Evolutionary conservation across 2,888 invertebrate species (phyloP), one percentile per base, ranked within the genome.

Genomic region (Hyalella azteca): DNA sequence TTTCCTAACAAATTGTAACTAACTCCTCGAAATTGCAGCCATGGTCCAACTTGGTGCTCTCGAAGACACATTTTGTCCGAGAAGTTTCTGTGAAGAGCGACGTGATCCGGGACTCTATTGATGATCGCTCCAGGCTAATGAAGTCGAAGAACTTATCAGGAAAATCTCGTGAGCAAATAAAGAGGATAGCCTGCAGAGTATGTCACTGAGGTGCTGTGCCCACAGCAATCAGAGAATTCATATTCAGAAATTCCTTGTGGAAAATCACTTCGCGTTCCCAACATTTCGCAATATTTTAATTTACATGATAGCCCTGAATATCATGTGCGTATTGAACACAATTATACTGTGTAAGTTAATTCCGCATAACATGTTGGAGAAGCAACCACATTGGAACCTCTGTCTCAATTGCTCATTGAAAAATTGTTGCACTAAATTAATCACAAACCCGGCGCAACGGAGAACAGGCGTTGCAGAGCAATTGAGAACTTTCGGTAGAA

Each of bases 1-100:
- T 66, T 66, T 66, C 66, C 36, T 66, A 66, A 66, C 66, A 66
- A 66, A 66, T 66, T 66, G 66, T 66, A 66, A 66, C 66, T 13
- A 66, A 66, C 66, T 66, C 66, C 66, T 66, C 66, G 66, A 66
- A 66, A 66, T 66, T 66, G 66, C 66, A 66, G 66, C 66, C 66
- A 66, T 36, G 66, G 29, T 66, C 66, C 66, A 66, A 66, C 66
- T 66, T 66, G 66, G 66, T 36, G 66, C 66, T 66, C 66, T 66
- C 22, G 66, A 36, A 66, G 66, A 66, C 66, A 66, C 66, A 66
- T 66, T 66, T 66, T 66, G 36, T 66, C 66, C 4, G 15, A 66
- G 66, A 66, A 66, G 66, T 66, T 66, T 66, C 66, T 66, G 36
- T 66, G 66, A 66, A 66, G 66, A 66, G 66, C 66, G 66, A 66